A percentile compares a stretch with the other conserved stretches of the same genome.
phyloP scores from a whole-genome alignment of 2,888 invertebrate species.

The Anodontia alba region DNA sequence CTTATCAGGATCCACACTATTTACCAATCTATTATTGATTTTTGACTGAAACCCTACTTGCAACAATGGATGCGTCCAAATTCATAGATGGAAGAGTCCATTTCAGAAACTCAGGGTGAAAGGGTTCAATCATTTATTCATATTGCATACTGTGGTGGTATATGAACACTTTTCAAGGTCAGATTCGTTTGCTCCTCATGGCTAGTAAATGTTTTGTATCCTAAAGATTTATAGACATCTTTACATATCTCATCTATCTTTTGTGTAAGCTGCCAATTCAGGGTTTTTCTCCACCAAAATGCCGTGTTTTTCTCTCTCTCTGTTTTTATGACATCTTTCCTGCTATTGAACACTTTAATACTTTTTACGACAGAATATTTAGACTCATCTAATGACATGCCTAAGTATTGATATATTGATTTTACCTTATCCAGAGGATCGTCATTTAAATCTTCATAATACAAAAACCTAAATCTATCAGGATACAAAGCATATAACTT shows the following conservation, averaged over 20 bases:
- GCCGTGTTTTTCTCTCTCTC: constrained; percentile 31
- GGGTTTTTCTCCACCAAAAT: constrained; percentile 35
- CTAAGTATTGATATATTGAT: constrained; percentile 36
- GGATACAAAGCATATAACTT: constrained; percentile 24
- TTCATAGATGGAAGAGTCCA: too few relatives aligned
- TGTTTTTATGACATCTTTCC: neutral
- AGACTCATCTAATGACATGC: constrained; percentile 32
- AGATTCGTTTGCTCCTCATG: constrained; percentile 18
- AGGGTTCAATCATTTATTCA: too few relatives aligned
- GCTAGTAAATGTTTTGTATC: constrained; percentile 18
- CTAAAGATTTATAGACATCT: constrained; percentile 35
- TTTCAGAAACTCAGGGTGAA: too few relatives aligned
- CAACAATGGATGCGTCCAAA: too few relatives aligned
- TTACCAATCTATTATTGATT: too few relatives aligned
- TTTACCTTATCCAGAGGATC: constrained; percentile 38
- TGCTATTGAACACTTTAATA: constrained; percentile 18
- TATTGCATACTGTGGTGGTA: constrained; percentile 5
- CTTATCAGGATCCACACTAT: too few relatives aligned
- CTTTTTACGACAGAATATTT: constrained; percentile 13
- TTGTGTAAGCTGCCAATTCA: constrained; percentile 25
- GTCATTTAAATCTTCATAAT: constrained; percentile 37
- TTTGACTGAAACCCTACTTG: too few relatives aligned
- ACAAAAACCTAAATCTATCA: constrained; percentile 33
- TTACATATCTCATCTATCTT: constrained; percentile 23
- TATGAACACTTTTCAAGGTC: constrained; percentile 19